These are phyloP conservation scores for Triops longicaudatus DNA, from an alignment of 1,140 invertebrate genomes.

Conservation along the genomic window DNA sequence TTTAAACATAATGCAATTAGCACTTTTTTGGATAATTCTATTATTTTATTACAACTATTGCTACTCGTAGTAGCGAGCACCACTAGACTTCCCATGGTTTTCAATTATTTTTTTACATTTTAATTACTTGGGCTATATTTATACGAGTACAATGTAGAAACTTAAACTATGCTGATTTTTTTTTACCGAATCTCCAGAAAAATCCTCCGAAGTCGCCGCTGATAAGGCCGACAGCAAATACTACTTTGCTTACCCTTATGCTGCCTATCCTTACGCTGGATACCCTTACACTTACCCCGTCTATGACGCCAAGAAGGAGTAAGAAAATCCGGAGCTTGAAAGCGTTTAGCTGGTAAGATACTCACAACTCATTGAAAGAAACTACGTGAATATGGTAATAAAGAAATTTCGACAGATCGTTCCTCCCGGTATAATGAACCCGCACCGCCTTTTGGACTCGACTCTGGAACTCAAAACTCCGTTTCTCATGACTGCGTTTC, in stretches of 20 bases:
- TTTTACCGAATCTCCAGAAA: neutral
- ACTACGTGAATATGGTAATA: neutral
- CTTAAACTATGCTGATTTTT: neutral
- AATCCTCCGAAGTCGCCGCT: neutral
- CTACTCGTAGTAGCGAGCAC: too few species aligned
- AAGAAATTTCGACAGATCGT: neutral
- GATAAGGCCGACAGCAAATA: neutral
- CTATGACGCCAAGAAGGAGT: neutral
- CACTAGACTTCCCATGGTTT: too few species aligned
- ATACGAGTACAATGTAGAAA: too few species aligned
- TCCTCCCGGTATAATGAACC: neutral
- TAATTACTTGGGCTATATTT: too few species aligned
- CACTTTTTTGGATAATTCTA: too few species aligned
- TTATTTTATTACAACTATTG: too few species aligned
- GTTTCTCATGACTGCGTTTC: neutral
- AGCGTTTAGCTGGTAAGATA: neutral
- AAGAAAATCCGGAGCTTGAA: neutral
- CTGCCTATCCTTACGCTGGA: neutral
- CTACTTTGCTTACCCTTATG: neutral
- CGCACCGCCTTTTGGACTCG: neutral
- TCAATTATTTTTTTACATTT: too few species aligned
- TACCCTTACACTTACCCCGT: neutral
- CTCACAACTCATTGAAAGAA: neutral
- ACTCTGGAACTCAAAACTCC: neutral
- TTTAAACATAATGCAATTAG: too few species aligned